Evolutionary conservation across 2,888 invertebrate species (phyloP).

Genomic region (Dyspetes luteomarginatus): DNA sequence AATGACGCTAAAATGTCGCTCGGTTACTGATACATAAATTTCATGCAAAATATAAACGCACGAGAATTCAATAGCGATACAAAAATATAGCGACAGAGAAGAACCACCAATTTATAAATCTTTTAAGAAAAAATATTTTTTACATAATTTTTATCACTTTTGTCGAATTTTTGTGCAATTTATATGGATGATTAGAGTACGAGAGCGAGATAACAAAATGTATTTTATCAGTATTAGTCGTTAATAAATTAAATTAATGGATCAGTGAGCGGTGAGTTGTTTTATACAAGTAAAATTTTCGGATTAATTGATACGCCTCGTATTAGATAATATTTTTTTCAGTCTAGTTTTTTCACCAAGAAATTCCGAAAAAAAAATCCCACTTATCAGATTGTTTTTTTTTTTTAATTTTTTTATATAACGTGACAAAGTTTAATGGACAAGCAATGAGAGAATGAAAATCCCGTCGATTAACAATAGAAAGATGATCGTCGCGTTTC

Average conservation of each 20-base stretch:
- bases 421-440: constrained; percentile 6
- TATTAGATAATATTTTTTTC: neutral
- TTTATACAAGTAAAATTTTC: constrained; percentile 19
- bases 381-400: neutral
- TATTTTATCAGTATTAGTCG: constrained; percentile 8
- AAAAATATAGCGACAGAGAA: constrained; percentile 21
- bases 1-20: constrained; percentile 25
- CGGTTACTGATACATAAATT: neutral
- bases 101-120: neutral
- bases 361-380: neutral
- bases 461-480: constrained; percentile 26
- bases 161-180: constrained; percentile 25
- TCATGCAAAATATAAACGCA: constrained; percentile 41
- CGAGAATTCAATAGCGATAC: constrained; percentile 36
- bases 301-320: constrained; percentile 29
- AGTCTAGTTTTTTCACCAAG: neutral
- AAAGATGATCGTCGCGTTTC: constrained; percentile 44
- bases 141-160: constrained; percentile 9
- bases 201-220: neutral
- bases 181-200: constrained; percentile 24
- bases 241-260: neutral
- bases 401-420: neutral
- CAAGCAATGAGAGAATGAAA: constrained; percentile 26
- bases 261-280: constrained; percentile 13
- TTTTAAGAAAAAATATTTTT: too few relatives aligned